Evolutionary conservation across 2,113 vertebrate species (phyloP).

Genomic region (Lichenostomus cassidix): DNA sequence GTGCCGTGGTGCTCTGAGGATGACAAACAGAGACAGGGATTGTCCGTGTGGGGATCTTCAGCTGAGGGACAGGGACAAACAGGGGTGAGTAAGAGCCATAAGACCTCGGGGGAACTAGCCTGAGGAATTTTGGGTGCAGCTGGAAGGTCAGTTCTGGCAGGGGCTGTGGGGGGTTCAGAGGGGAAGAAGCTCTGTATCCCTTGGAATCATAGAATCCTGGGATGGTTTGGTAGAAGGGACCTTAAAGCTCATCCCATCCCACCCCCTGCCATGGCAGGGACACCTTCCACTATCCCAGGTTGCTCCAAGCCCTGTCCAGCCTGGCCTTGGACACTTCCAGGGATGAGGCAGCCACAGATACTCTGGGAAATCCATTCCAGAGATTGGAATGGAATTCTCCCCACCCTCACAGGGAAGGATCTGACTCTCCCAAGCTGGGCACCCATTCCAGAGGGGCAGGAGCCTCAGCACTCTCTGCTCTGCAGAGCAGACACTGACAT

Average conservation of each 20-base stretch:
- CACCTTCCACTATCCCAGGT: not conserved
- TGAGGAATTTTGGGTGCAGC: not conserved
- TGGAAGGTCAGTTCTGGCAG: not conserved
- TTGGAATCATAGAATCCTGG: not conserved
- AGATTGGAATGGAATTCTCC: no score
- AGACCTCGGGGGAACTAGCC: not conserved
- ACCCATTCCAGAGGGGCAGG: not conserved
- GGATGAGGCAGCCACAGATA: not conserved
- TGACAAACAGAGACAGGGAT: not conserved
- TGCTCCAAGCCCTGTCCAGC: fast-evolving
- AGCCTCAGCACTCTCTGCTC: not conserved
- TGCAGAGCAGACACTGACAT: not conserved
- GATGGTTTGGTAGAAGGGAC: not conserved
- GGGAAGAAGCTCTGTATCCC: no score
- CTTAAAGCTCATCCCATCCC: not conserved
- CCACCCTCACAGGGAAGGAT: not conserved
- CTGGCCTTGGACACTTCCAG: not conserved
- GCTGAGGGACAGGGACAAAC: not conserved
- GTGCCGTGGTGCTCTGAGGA: not conserved
- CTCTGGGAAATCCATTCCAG: not conserved
- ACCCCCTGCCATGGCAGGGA: fast-evolving
- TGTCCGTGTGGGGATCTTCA: conserved; percentile 38
- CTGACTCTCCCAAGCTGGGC: not conserved
- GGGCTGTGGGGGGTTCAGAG: fast-evolving
- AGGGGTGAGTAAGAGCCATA: conserved; percentile 11